These are phyloP conservation scores for Alosa alosa DNA, from an alignment of 2,113 vertebrate species.

Conservation along the genomic window DNA sequence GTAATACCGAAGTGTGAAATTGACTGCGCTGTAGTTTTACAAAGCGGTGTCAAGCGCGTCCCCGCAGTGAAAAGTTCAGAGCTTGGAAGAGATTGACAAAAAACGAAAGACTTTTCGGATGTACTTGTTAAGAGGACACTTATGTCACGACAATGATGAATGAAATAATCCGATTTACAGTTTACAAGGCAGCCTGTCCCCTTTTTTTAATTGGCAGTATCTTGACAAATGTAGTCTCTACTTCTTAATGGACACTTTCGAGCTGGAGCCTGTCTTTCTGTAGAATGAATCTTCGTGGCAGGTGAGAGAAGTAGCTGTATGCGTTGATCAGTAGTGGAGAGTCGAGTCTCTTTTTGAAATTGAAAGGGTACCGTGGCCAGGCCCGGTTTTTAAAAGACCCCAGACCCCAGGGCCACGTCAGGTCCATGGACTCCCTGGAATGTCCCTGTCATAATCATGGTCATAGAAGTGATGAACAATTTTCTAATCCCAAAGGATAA, in stretches of 20 bases:
- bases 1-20: conserved; percentile 58
- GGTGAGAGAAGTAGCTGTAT: conserved; percentile 44
- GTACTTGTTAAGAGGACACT: conserved; percentile 59
- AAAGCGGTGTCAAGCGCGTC: conserved; percentile 52
- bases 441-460: conserved; percentile 62
- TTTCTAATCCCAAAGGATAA: conserved; percentile 62
- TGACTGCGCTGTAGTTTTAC: conserved; percentile 54
- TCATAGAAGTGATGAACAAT: conserved; percentile 71
- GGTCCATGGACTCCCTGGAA: conserved; percentile 71
- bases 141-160: conserved; percentile 60
- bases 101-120: conserved; percentile 52
- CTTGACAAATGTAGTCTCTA: conserved; percentile 54
- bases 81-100: conserved; percentile 48
- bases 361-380: conserved; percentile 42
- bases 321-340: conserved; percentile 27
- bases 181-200: conserved; percentile 48
- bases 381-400: conserved; percentile 65
- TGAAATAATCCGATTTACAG: conserved; percentile 59
- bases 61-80: conserved; percentile 53
- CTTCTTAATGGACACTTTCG: conserved; percentile 46
- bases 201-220: conserved; percentile 64
- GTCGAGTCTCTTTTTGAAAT: conserved; percentile 49
- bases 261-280: conserved; percentile 40
- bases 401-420: conserved; percentile 70
- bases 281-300: conserved; percentile 32